Evolutionary conservation across 92 coral and sea anemone genomes (phyloP), one percentile per base, ranked within the genome.

Genomic region (Palythoa heliodiscus): DNA sequence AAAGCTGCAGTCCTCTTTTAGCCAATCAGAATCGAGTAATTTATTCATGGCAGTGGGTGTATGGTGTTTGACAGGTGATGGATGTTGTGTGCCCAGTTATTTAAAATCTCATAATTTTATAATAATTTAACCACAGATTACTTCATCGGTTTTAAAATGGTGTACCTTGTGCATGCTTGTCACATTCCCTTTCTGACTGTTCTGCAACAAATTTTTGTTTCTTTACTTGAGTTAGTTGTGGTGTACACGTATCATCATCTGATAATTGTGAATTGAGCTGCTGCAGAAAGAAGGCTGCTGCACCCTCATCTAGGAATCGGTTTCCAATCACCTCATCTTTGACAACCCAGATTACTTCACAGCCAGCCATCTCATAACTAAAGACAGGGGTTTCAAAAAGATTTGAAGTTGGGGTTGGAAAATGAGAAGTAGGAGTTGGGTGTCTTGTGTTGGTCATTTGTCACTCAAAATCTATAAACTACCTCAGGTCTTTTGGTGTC

Each of bases 321-420:
- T 91, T 96, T 8, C 99, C 99, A 64, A 96, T 94, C 20, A 92
- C 88, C 71, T 91, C 97, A 93, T 96, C 97, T 74, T 94, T 96
- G 38, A 96, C 90, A 54, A 89, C 98, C 99, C 99, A 96, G 29
- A 96, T 66, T 17, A 96, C 97, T 86, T 96, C 95, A 87, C 98
- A 94, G 7, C 95, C 95, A 54, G 73, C 73, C 74, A 96, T 72
- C 84, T 96, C 99, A 93, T 91, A 94, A 14, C 99, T 96, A 54
- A 68, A 25, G 52, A 53, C 35, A 29, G 35, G 35, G 35, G 35
- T 29, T 29, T 29, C 35, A 29, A 29, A 29, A 29, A 29, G 35
- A 29, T 29, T 29, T 29, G 35, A 29, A 29, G 35, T 29, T 29
- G 35, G 35, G 35, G 35, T 29, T 29, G 35, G 35, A 29, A 29